Conservation (phyloP, 2,888 invertebrate genomes). For the Xylocampa areola region DNA sequence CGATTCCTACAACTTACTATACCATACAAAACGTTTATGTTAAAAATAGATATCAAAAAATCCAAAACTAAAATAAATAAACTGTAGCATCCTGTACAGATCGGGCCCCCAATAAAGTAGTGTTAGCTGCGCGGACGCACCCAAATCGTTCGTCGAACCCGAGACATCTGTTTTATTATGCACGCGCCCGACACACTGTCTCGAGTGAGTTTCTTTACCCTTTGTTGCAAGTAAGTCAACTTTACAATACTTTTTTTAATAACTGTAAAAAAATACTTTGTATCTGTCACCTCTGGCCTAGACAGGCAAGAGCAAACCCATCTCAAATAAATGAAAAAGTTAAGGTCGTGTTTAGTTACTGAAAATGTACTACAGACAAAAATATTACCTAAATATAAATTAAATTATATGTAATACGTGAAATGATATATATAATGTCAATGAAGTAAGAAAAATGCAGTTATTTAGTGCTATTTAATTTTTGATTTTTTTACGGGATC, state of each 20-base stretch:
- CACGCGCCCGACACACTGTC: constrained; percentile 67
- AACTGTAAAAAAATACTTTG: not conserved
- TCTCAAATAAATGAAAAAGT: no score
- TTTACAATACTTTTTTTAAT: not conserved
- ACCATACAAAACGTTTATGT: not conserved
- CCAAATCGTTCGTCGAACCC: constrained; percentile 83
- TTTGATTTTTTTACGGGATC: no score
- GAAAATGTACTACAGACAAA: no score
- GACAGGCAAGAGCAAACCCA: no score
- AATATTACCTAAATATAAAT: no score
- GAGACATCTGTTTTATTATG: constrained; percentile 78
- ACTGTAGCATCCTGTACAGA: constrained; percentile 67
- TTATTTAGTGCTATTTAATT: no score
- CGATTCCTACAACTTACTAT: not conserved
- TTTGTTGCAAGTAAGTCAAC: not conserved
- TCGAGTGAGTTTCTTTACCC: constrained; percentile 26
- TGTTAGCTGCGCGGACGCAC: constrained; percentile 68
- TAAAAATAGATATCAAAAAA: not conserved
- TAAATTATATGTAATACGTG: no score
- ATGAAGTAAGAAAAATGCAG: no score
- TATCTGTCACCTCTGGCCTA: no score
- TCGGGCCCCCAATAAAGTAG: constrained; percentile 55
- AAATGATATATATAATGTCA: no score
- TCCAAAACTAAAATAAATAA: constrained; percentile 6
- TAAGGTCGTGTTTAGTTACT: no score